phyloP scores from a whole-genome alignment of 2,888 invertebrate species.

The Apotomis betuletana region DNA sequence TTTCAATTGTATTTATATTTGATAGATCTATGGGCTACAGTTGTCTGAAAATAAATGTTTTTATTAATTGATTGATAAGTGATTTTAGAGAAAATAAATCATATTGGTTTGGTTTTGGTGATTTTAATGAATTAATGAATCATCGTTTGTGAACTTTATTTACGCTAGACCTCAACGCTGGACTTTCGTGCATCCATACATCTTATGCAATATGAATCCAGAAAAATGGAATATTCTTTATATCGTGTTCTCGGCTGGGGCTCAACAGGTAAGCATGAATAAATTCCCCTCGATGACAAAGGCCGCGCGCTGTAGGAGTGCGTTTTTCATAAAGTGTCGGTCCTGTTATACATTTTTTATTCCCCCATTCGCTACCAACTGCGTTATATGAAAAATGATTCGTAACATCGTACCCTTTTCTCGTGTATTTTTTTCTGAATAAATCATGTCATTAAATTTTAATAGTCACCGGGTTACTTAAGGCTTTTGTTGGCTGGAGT shows the following conservation, averaged over 20 bases:
- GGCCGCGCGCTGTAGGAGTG: constrained; percentile 70
- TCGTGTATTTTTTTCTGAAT: constrained; percentile 76
- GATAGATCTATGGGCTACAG: no score
- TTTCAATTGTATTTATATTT: no score
- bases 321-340: constrained; percentile 83
- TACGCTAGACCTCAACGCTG: constrained; percentile 23
- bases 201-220: constrained; percentile 77
- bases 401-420: constrained; percentile 82
- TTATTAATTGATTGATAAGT: no score
- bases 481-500: constrained; percentile 74
- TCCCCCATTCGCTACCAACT: constrained; percentile 83
- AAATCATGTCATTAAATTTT: constrained; percentile 84
- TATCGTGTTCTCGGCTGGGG: constrained; percentile 79
- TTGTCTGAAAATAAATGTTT: no score
- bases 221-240: constrained; percentile 82
- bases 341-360: constrained; percentile 81
- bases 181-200: constrained; percentile 59
- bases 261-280: constrained; percentile 79
- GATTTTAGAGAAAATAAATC: no score
- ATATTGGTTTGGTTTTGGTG: no score
- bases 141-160: not conserved
- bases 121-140: no score
- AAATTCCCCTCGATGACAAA: constrained; percentile 81
- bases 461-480: constrained; percentile 83
- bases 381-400: constrained; percentile 83